Evolutionary conservation across 2,888 invertebrate species (phyloP).

Genomic region (Himalopsyche japonica): DNA sequence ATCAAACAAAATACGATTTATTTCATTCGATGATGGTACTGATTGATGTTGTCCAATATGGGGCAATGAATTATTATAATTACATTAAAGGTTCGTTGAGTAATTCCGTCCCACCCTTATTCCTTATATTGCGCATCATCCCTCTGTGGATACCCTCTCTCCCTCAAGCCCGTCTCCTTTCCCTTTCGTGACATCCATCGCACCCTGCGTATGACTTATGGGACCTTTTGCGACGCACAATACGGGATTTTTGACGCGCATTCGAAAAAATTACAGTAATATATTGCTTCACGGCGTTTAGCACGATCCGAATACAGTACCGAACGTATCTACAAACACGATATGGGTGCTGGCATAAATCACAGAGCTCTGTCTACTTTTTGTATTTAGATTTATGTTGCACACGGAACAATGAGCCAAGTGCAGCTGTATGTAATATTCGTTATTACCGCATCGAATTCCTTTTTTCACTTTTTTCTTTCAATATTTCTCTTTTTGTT

Average conservation of each 20-base stretch:
- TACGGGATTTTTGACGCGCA: slow-evolving; percentile 32
- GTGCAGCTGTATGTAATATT: slow-evolving; percentile 40
- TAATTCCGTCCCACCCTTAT: background rate
- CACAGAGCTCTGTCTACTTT: slow-evolving; percentile 35
- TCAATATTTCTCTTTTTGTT: slow-evolving; percentile 9
- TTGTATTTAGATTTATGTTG: slow-evolving; percentile 40
- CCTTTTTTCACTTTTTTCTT: slow-evolving; percentile 20
- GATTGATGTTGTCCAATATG: too few species aligned
- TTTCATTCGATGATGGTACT: too few species aligned
- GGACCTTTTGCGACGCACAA: slow-evolving; percentile 35
- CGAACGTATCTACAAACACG: background rate
- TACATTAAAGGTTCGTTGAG: too few species aligned
- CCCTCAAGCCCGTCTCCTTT: background rate
- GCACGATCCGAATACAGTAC: background rate
- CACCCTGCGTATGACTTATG: slow-evolving; percentile 30
- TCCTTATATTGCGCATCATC: background rate
- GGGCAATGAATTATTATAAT: too few species aligned
- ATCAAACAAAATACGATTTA: too few species aligned
- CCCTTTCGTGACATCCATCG: slow-evolving; percentile 10
- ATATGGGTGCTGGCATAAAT: slow-evolving; percentile 33
- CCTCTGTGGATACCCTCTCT: background rate
- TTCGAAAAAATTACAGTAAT: slow-evolving; percentile 37
- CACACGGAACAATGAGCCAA: slow-evolving; percentile 34
- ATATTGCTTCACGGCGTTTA: slow-evolving; percentile 27
- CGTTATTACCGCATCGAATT: slow-evolving; percentile 41